Evolutionary conservation across 2,888 invertebrate species (phyloP).

Genomic region (Drosophila yooni): DNA sequence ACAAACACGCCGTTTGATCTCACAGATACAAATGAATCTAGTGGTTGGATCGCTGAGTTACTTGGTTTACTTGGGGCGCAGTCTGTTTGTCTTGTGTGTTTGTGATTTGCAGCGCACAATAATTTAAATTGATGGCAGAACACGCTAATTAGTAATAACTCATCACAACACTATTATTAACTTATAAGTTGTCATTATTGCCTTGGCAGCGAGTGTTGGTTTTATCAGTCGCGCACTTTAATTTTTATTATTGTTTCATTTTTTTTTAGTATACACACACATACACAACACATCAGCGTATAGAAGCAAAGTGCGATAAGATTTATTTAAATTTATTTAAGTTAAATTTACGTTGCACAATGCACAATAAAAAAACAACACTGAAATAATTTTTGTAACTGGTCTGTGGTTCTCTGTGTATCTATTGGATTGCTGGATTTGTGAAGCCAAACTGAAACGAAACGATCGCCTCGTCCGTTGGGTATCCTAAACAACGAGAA

Average conservation of each 20-base stretch:
- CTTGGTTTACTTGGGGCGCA: constrained; percentile 7
- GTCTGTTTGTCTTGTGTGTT: constrained; percentile 8
- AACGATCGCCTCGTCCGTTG: constrained; percentile 79
- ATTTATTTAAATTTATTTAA: constrained; percentile 63
- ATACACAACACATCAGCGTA: background rate
- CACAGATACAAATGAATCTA: constrained; percentile 72
- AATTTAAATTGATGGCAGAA: constrained; percentile 41
- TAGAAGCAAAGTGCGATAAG: constrained; percentile 26
- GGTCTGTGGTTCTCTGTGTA: constrained; percentile 75
- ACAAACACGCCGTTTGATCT: constrained; percentile 28
- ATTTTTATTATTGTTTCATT: constrained; percentile 17
- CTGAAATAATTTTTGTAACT: constrained; percentile 57
- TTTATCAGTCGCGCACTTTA: constrained; percentile 42
- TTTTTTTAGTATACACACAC: constrained; percentile 11
- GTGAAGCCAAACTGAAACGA: constrained; percentile 83
- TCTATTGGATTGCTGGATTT: constrained; percentile 83
- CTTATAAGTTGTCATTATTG: constrained; percentile 38
- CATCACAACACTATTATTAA: constrained; percentile 53
- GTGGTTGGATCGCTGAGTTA: constrained; percentile 6
- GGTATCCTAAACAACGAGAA: constrained; percentile 81
- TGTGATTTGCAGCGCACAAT: constrained; percentile 33
- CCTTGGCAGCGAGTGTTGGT: constrained; percentile 19
- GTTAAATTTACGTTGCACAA: constrained; percentile 52
- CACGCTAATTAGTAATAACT: constrained; percentile 71
- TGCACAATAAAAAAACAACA: constrained; percentile 57